phyloP scores from a whole-genome alignment of 92 coral and sea anemone genomes.

The Phenganax subtilis region DNA sequence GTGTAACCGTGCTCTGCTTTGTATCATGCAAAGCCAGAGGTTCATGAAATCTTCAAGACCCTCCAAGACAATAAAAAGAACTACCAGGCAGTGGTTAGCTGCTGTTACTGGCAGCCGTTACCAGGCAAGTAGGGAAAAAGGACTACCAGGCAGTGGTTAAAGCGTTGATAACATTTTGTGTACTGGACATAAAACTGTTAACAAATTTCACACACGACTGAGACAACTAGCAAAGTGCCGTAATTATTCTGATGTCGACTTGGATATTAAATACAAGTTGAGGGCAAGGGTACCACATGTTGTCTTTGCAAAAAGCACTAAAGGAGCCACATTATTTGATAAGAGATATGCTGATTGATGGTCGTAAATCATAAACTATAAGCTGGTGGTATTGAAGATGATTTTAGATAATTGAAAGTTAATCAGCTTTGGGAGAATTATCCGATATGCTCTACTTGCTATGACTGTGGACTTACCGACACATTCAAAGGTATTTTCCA shows the following conservation, averaged over 20 bases:
- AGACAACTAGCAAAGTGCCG: conserved; percentile 17
- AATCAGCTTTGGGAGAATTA: not conserved
- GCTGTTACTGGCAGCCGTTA: no score
- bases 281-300: conserved; percentile 10
- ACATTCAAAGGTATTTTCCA: not conserved
- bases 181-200: conserved; percentile 20
- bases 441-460: not conserved
- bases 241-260: not conserved
- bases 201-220: conserved; percentile 41
- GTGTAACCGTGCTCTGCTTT: conserved; percentile 6
- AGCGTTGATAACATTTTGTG: not conserved
- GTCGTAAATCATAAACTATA: not conserved
- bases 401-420: not conserved
- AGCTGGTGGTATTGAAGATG: no score
- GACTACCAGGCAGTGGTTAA: not conserved
- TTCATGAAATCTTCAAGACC: conserved; percentile 41
- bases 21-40: conserved; percentile 40
- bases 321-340: conserved; percentile 1
- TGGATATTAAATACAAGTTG: conserved; percentile 19
- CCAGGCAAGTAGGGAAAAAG: not conserved
- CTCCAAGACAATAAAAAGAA: not conserved
- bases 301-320: conserved; percentile 5
- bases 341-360: conserved; percentile 23
- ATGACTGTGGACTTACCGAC: conserved; percentile 2
- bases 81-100: no score